Evolutionary conservation across 2,888 invertebrate genomes (phyloP).

Genomic region (Aplocera efformata): DNA sequence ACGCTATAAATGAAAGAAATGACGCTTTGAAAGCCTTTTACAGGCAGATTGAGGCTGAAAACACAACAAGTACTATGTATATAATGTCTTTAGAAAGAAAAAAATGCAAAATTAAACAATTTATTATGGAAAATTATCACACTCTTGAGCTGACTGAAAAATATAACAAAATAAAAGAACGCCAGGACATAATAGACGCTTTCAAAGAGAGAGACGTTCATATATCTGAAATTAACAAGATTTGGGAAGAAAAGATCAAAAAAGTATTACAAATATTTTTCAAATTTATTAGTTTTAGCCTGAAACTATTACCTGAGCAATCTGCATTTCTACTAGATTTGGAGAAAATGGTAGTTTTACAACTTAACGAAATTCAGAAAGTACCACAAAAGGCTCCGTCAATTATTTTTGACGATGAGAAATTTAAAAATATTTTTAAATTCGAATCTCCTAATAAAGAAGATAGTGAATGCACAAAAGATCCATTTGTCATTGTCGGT

Average conservation of each 20-base stretch:
- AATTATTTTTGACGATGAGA: constrained; percentile 49
- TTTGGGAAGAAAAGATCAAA: constrained; percentile 63
- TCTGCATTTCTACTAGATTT: constrained; percentile 63
- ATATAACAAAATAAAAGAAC: constrained; percentile 49
- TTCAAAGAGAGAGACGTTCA: constrained; percentile 42
- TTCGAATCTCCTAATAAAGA: constrained; percentile 38
- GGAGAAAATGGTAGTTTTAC: constrained; percentile 65
- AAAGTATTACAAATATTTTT: constrained; percentile 64
- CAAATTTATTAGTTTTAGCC: constrained; percentile 65
- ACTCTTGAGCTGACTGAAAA: constrained; percentile 49
- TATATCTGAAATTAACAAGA: constrained; percentile 51
- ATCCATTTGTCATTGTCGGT: constrained; percentile 59
- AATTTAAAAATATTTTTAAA: constrained; percentile 41
- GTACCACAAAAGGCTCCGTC: constrained; percentile 37
- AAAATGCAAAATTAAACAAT: constrained; percentile 63
- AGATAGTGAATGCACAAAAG: constrained; percentile 40
- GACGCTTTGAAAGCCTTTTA: constrained; percentile 58
- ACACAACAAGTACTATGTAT: constrained; percentile 64
- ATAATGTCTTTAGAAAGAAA: constrained; percentile 66
- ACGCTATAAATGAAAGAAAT: constrained; percentile 53
- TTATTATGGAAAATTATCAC: constrained; percentile 55
- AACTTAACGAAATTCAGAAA: constrained; percentile 64
- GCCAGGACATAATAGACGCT: constrained; percentile 40
- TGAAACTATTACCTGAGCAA: constrained; percentile 69
- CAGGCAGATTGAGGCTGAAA: constrained; percentile 56